phyloP scores from a whole-genome alignment of 2,888 invertebrate species.

The Acleris emargana region DNA sequence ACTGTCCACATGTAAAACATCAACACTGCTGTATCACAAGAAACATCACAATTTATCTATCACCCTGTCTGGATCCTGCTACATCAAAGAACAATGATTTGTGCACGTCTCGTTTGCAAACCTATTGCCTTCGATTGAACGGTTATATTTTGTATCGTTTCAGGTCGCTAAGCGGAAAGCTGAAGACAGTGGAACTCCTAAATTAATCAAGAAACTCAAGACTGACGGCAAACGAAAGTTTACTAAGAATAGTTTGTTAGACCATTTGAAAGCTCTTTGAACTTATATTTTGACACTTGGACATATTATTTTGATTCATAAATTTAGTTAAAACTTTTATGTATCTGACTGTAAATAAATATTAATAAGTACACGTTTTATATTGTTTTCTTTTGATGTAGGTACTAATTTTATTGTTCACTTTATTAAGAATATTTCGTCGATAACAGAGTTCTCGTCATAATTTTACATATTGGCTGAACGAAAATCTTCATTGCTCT shows the following conservation, averaged over 20 bases:
- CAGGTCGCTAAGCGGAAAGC: constrained; percentile 82
- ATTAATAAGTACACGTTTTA: not conserved
- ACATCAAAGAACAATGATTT: too few relatives aligned
- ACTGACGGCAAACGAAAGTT: constrained; percentile 60
- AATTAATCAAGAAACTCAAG: constrained; percentile 77
- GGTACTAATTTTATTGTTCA: too few relatives aligned
- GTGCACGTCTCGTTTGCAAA: not conserved
- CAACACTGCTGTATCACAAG: too few relatives aligned
- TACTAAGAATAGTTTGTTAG: constrained; percentile 65
- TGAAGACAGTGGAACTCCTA: constrained; percentile 64
- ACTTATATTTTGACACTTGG: not conserved
- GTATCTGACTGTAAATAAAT: constrained; percentile 7
- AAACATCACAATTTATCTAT: too few relatives aligned
- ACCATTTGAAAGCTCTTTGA: constrained; percentile 55
- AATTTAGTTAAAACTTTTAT: not conserved
- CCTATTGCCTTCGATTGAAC: constrained; percentile 12
- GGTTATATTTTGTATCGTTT: constrained; percentile 39
- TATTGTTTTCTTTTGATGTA: not conserved
- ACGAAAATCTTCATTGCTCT: too few relatives aligned
- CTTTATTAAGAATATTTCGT: too few relatives aligned
- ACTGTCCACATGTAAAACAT: too few relatives aligned
- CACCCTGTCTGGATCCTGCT: too few relatives aligned
- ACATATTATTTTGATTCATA: not conserved
- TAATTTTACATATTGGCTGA: too few relatives aligned
- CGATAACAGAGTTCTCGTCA: too few relatives aligned